Percentiles rank a stretch among this genome's conserved stretches.
phyloP scores from a whole-genome alignment of 2,113 vertebrate species.

The Ornithorhynchus anatinus region DNA sequence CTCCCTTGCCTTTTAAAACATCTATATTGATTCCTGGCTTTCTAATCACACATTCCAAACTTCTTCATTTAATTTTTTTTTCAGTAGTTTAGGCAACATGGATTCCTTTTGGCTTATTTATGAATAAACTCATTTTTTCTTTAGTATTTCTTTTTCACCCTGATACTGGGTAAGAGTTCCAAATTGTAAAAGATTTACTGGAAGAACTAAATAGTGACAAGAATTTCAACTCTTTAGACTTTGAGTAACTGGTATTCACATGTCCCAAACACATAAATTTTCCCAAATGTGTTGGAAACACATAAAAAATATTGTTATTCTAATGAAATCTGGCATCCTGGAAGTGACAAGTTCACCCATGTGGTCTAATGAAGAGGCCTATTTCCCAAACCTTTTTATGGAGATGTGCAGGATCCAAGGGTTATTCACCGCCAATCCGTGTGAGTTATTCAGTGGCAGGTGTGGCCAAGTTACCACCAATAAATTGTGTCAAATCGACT shows the following conservation, averaged over 20 bases:
- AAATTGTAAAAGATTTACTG: too few species aligned
- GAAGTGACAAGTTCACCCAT: neutral
- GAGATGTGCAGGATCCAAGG: neutral
- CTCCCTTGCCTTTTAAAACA: too few species aligned
- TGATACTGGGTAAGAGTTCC: neutral
- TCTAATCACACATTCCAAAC: neutral
- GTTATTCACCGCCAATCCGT: neutral
- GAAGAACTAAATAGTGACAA: neutral
- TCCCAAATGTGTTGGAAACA: neutral
- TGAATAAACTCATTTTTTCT: too few species aligned
- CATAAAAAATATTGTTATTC: neutral
- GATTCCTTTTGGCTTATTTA: too few species aligned
- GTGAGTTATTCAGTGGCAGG: neutral
- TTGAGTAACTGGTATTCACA: neutral
- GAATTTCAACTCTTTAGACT: neutral
- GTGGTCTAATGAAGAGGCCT: neutral
- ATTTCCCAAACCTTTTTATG: neutral
- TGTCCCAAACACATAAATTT: neutral
- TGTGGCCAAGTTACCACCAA: neutral
- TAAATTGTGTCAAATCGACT: too few species aligned
- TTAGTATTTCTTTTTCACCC: neutral
- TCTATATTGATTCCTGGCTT: neutral
- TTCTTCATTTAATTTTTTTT: too few species aligned
- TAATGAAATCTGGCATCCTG: neutral
- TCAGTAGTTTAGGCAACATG: too few species aligned